phyloP scores from a whole-genome alignment of 92 coral and sea anemone genomes.

The Phymanthus crucifer region DNA sequence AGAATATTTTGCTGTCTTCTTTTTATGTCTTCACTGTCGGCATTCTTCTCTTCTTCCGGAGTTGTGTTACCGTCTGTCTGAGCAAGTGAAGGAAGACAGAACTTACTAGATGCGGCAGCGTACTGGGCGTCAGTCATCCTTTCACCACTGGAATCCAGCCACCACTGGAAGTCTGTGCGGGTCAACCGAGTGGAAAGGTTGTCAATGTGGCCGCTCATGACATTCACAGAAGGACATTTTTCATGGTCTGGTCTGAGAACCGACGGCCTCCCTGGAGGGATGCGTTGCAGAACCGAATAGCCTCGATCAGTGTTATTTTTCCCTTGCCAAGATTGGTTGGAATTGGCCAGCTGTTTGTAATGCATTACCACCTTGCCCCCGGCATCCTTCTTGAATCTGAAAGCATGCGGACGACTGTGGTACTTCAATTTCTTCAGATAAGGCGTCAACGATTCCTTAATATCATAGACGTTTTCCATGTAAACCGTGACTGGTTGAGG shows the following conservation, averaged over 20 bases:
- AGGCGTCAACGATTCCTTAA: conserved; percentile 33
- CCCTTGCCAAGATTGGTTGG: conserved; percentile 8
- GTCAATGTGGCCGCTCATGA: background rate
- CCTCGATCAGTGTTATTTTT: background rate
- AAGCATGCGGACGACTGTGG: conserved; percentile 25
- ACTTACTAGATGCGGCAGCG: background rate
- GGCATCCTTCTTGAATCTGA: conserved; percentile 19
- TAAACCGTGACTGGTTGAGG: conserved; percentile 37
- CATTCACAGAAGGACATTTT: background rate
- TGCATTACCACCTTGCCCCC: conserved; percentile 7
- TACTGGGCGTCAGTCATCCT: conserved; percentile 2
- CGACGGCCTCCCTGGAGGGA: conserved; percentile 16
- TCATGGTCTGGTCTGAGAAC: background rate
- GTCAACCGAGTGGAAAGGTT: conserved; percentile 11
- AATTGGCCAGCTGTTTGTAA: conserved; percentile 3
- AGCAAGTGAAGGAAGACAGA: background rate
- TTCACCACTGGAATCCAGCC: conserved; percentile 15
- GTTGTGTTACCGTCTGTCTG: background rate
- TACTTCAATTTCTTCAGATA: background rate
- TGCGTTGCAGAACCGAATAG: background rate
- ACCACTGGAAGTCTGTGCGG: conserved; percentile 13
- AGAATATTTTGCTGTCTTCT: background rate
- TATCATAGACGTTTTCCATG: conserved; percentile 36
- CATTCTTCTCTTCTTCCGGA: background rate
- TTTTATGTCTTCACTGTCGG: background rate